Evolutionary conservation across 2,113 vertebrate genomes (phyloP), one percentile per base, ranked within the genome.

Genomic region (Monopterus albus): DNA sequence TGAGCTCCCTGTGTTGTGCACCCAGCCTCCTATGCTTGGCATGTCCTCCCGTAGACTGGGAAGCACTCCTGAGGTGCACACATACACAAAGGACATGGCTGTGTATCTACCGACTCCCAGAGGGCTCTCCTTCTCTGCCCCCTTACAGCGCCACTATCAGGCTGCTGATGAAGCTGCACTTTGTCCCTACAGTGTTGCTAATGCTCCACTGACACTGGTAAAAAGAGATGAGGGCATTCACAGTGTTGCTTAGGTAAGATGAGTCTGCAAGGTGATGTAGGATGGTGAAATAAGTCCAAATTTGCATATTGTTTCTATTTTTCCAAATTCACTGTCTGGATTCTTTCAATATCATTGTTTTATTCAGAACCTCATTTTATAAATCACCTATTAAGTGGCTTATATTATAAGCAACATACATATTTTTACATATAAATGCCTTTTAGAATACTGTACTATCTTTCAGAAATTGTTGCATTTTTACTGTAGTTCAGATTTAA

Each of bases 1-100:
- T 89, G 84, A 79, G 79, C 68, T 60, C 74, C 82, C 76, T 88
- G 81, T 86, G 82, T 67, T 67, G 76, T 78, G 72, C 66, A 64
- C 74, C 59, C 49, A 76, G 33, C 58, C 72, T 75, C 78, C 62
- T 76, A 45, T 73, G 67, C 73, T 58, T 75, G 78, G 79, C 75
- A 58, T 72, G 67, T 72, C 51, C 62, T 74, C 55, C 56, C 28
- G 71, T 58, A 45, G 82, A 83, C 78, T 38, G 52, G 60, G 79
- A 55, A 78, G 76, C 46, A 18, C 53, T 72, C 59, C 61, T 28
- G 18, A 53, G 57, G 13, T 29, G 4, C 40, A 12, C 38, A 1
- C 43, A 7, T 31, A 20, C 26, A 57, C 42, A 21, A 43, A 40
- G 20, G 63, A 43, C 56, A 60, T 29, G 43, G 60, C 28, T 75